Evolutionary conservation across 2,113 vertebrate genomes (phyloP).

Genomic region (Paedocypris sp.): DNA sequence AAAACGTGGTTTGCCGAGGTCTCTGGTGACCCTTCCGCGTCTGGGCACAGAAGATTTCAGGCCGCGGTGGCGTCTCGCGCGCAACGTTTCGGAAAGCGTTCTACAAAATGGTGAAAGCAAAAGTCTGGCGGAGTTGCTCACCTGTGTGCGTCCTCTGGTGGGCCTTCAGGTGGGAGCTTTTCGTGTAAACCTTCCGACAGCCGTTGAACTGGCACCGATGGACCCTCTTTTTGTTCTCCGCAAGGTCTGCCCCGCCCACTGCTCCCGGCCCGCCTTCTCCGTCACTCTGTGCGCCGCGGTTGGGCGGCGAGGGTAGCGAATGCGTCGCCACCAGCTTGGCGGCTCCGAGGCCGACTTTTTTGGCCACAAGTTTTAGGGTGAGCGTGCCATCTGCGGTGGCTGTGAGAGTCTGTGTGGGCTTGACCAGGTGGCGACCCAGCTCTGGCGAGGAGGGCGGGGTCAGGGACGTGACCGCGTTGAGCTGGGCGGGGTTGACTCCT

Average conservation of each 20-base stretch:
- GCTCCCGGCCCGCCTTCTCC: conserved; percentile 72
- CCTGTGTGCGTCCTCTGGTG: conserved; percentile 99
- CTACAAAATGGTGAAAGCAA: not conserved
- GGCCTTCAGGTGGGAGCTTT: conserved; percentile 98
- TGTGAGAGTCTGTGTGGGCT: conserved; percentile 82
- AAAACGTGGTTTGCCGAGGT: not conserved
- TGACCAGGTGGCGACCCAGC: conserved; percentile 87
- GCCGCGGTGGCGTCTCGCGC: too few species aligned
- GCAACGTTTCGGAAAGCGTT: too few species aligned
- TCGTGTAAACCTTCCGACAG: conserved; percentile 98
- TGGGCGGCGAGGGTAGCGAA: conserved; percentile 53
- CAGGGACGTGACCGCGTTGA: conserved; percentile 94
- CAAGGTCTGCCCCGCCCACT: conserved; percentile 72
- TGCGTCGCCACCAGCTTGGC: conserved; percentile 74
- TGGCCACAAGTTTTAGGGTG: conserved; percentile 86
- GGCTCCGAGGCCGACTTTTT: conserved; percentile 80
- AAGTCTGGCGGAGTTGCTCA: conserved; percentile 41
- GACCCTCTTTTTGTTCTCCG: conserved; percentile 97
- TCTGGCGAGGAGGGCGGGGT: conserved; percentile 94
- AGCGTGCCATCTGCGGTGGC: conserved; percentile 79
- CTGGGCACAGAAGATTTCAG: not conserved
- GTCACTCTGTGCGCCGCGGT: conserved; percentile 44
- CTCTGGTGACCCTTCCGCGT: not conserved
- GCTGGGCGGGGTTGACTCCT: conserved; percentile 84
- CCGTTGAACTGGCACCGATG: conserved; percentile 98